Base-by-base conservation (phyloP, 2,888 invertebrate genomes). In the Oxytorus armatus region DNA sequence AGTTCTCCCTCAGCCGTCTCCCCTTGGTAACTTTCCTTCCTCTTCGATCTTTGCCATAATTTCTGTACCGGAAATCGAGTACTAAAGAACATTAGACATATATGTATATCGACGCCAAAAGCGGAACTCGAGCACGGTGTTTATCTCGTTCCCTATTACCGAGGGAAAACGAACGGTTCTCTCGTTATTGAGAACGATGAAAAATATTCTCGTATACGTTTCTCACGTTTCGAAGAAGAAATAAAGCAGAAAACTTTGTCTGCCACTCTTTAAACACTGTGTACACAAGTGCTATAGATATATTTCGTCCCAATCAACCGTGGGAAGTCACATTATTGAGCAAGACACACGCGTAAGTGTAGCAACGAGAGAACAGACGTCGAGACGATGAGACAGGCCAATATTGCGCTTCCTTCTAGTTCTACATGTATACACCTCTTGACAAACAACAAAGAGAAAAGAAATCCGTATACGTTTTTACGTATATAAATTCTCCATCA, bases 291-390 rank as follows among this genome's bases (percentile, higher is more conserved):
- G 57, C 23, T 39, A 55, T 57, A n/a, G 33, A 59, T 44, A 39
- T 63, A 61, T 77, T 80, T 18, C 49, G 51, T n/a, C 18, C 42
- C 69, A 57, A 55, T 57, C 49, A 77, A 55, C 51, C 80, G 80
- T 80, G 80, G 77, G 80, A 80, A 80, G 76, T 77, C 63, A 36
- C 73, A 55, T 66, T 29, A 79, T 80, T 80, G 80, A 77, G 80
- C 76, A 80, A 80, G 66, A 29, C 55, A 61, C 18, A 49, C 49
- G 53, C 49, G 42, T 21, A 44, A 44, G 47, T 47, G 39, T 36
- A 21, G 5, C n/a, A 49, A 42, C 36, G 36, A 36, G 5, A 36
- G 36, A 36, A 8, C 8, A 3, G 4, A 36, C 29, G 29, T 29
- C 36, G 4, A 4, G 8, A 36, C 36, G 8, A 8, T 36, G 36